Percentiles rank a stretch among this genome's conserved stretches.
phyloP scores from a whole-genome alignment of 2,113 vertebrate species.

The Casuarius casuarius region DNA sequence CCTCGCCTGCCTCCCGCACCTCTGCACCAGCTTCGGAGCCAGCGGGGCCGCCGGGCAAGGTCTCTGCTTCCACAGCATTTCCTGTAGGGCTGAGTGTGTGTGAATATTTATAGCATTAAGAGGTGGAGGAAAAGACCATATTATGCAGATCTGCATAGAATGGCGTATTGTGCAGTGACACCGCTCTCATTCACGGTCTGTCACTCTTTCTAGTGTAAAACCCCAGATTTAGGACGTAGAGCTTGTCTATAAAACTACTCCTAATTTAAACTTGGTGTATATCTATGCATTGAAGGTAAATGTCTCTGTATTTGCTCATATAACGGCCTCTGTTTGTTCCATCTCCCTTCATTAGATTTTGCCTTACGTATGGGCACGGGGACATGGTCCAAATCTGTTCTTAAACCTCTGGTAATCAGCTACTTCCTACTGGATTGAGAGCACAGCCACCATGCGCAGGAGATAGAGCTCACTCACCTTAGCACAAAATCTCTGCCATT shows the following conservation, averaged over 20 bases:
- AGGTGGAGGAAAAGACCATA: neutral
- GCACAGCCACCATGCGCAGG: accelerated
- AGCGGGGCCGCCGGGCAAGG: neutral
- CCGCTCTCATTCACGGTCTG: neutral
- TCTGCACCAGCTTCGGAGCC: neutral
- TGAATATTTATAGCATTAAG: neutral
- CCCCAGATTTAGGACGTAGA: neutral
- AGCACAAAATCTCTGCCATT: neutral
- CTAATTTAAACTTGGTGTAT: neutral
- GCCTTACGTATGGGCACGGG: neutral
- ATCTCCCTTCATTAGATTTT: neutral
- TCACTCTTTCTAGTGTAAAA: neutral
- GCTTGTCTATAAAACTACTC: neutral
- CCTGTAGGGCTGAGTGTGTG: neutral
- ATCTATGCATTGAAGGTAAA: no score
- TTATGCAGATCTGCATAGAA: neutral
- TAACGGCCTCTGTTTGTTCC: accelerated
- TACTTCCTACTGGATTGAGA: neutral
- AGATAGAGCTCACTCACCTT: neutral
- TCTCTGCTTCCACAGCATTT: neutral
- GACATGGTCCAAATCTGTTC: neutral
- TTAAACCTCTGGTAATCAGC: neutral
- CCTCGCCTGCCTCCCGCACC: neutral
- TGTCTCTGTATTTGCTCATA: neutral
- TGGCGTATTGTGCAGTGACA: neutral